Percentiles rank a stretch among this genome's conserved stretches.
Conservation (phyloP, 2,113 vertebrate genomes). For the Sciurus niger region DNA sequence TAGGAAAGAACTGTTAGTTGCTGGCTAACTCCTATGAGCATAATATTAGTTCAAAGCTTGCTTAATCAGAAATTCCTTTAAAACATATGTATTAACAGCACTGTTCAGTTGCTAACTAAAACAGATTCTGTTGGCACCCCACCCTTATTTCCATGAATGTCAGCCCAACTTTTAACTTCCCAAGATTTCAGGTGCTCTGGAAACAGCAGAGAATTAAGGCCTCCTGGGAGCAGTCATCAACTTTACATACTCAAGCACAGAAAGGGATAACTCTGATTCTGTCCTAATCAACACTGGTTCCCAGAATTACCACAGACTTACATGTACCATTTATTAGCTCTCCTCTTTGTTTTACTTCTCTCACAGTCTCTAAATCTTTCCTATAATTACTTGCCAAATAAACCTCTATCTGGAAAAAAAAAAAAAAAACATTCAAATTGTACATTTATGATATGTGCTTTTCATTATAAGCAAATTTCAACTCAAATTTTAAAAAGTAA, state of each 20-base stretch:
- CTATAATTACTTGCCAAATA: conserved; percentile 21
- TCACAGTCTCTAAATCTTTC: not conserved
- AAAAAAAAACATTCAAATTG: not conserved
- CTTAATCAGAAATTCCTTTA: not conserved
- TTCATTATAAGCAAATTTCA: conserved; percentile 31
- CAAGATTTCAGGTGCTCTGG: not conserved
- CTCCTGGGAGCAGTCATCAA: not conserved
- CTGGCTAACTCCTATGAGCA: not conserved
- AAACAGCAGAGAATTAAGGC: not conserved
- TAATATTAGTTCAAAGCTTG: not conserved
- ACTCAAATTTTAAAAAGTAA: conserved; percentile 12
- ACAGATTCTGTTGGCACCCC: not conserved
- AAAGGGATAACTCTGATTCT: not conserved
- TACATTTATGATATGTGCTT: not conserved
- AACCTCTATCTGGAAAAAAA: not conserved
- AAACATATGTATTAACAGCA: not conserved
- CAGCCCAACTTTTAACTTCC: not conserved
- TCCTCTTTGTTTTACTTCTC: not conserved
- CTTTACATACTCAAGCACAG: not conserved
- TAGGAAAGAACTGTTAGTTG: not conserved
- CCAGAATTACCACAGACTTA: not conserved
- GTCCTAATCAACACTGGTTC: not conserved
- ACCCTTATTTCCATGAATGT: not conserved
- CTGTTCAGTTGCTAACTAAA: not conserved
- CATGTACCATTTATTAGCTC: not conserved